Evolutionary conservation across 1,140 invertebrate species (phyloP), one percentile per base, ranked within the genome.

Genomic region (Phthorimaea operculella): DNA sequence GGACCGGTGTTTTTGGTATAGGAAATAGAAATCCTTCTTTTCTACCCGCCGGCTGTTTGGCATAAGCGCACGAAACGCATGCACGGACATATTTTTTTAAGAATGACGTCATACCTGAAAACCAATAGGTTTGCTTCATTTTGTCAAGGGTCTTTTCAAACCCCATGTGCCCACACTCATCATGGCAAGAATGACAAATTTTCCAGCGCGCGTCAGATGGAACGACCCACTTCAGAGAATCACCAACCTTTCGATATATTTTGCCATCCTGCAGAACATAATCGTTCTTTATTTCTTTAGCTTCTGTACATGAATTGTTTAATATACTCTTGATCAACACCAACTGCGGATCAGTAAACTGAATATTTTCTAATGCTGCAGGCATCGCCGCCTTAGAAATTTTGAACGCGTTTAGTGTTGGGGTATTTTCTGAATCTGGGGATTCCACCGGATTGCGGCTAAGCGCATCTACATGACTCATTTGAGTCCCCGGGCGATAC

Each of bases 61-160:
- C 44, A 53, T 53, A 16, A 16, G 45, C 45, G 10, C 45, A 48
- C 17, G 11, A 21, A 9, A 28, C 21, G 6, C 21, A 28, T 28
- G 21, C 21, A 28, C 21, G 21, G 21, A 28, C 21, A 28, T 28
- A 28, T 28, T 28, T 28, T 28, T 28, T 28, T 28, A 28, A 28
- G 21, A 28, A 28, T 4, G 21, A 28, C 21, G 21, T 28, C 21
- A 28, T 28, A 28, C 21, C 21, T 28, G 21, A 28, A 28, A 28
- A 28, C 21, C 21, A 70, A 52, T 63, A 72, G 49, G 55, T 44
- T 52, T 60, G 54, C 11, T 53, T 44, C 4, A 64, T 53, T 53
- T 62, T 63, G 6, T 59, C 55, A 8, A 66, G 15, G 8, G 66
- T 60, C 33, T 58, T 70, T 6, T 65, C 63, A 17, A 69, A n/a